Base-by-base conservation (phyloP, 2,797 vertebrate genomes). In the Channallabes apus region DNA sequence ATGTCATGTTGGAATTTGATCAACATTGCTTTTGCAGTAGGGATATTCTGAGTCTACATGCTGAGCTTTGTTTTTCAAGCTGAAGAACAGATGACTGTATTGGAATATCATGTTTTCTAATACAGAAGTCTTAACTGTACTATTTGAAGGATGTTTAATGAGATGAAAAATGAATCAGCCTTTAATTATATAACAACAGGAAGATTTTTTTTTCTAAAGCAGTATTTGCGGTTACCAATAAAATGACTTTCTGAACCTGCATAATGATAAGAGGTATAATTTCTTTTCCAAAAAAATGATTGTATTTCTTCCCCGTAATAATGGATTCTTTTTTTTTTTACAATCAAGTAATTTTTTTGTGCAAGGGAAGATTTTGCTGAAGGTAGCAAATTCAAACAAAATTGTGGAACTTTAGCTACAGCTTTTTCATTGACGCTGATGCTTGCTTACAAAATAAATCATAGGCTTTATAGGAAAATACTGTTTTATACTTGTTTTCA, bases 61-160 rank as follows among this genome's bases (percentile, higher is more conserved):
- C 62, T n/a, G 24, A 12, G 64, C 35, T 51, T 46, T 68, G 54
- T 65, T 59, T 54, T 69, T n/a, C 41, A 72, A 71, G 29, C 56
- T 35, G 6, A 56, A 27, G 56, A 83, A 54, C 14, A 29, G 81
- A 62, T 12, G 38, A 41, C 62, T 15, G 54, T 80, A 18, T 82
- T 59, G 67, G 14, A 56, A 38, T 65, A 22, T 5, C 41, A 24
- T 51, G 3, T 58, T 59, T 77, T 77, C 51, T 82, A 68, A 32
- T 17, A 17, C 35, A 5, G 18, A 68, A 68, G 51, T 18, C 24
- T 82, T 80, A 72, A 58, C 24, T 64, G 65, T 64, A 5, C 6
- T 64, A 24, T 82, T 72, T 81, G 51, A 81, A 84, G 32, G 46
- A 18, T 86, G 68, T 86, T 67, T 86, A 64, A 71, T 61, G 54